Evolutionary conservation across 2,113 vertebrate species (phyloP).

Genomic region (Corythornis vintsioides): DNA sequence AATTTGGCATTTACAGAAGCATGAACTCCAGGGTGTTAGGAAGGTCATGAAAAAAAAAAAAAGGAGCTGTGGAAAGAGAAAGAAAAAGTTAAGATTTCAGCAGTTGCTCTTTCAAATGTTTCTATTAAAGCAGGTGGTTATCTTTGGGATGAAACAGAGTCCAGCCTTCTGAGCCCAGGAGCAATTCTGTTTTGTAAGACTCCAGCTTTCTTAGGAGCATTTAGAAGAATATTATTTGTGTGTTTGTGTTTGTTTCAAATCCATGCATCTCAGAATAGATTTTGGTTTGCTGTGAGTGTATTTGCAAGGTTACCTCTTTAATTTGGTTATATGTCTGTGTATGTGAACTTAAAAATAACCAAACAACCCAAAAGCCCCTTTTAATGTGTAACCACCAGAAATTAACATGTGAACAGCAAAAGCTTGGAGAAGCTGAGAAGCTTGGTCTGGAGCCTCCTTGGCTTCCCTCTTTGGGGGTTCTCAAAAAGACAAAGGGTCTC

Average conservation of each 20-base stretch:
- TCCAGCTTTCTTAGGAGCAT: not conserved
- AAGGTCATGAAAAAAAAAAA: not conserved
- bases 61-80: not conserved
- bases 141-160: not conserved
- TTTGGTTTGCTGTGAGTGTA: not conserved
- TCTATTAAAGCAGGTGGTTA: not conserved
- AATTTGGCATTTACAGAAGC: slow-evolving; percentile 26
- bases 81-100: not conserved
- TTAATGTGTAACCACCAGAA: not conserved
- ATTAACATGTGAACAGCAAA: not conserved
- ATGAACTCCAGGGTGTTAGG: not conserved
- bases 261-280: not conserved
- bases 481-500: not conserved
- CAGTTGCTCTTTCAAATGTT: not conserved
- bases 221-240: not conserved
- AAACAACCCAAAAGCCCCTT: not conserved
- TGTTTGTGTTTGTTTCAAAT: not conserved
- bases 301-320: not conserved
- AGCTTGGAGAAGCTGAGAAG: not conserved
- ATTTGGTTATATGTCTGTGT: not conserved
- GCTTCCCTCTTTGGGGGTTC: not conserved
- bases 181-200: not conserved
- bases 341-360: not conserved
- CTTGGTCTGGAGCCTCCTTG: not conserved
- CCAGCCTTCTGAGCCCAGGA: not conserved